Percentiles rank a stretch among this genome's conserved stretches.
phyloP scores from a whole-genome alignment of 2,888 invertebrate genomes.

The Tetragonisca angustula region DNA sequence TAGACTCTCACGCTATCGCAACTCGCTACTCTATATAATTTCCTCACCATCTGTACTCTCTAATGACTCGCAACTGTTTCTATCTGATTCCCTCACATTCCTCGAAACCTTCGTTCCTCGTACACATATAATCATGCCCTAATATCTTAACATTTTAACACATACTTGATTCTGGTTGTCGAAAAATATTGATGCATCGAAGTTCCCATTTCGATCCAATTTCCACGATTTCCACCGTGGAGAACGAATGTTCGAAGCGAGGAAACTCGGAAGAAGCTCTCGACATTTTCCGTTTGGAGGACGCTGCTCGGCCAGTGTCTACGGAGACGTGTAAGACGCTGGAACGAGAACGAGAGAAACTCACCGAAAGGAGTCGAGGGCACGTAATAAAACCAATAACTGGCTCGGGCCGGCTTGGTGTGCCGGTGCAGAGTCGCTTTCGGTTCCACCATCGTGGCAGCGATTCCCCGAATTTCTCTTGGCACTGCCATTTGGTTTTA shows the following conservation, averaged over 20 bases:
- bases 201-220: too few species aligned
- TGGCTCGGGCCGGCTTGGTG: constrained; percentile 20
- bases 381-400: constrained; percentile 49
- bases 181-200: too few species aligned
- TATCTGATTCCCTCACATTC: too few species aligned
- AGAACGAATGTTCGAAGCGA: background rate
- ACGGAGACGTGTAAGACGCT: background rate
- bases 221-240: background rate
- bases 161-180: too few species aligned
- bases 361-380: constrained; percentile 26
- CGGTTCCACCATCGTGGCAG: constrained; percentile 35
- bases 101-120: too few species aligned
- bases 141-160: too few species aligned
- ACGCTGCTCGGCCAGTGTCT: background rate
- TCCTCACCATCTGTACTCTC: too few species aligned
- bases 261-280: background rate
- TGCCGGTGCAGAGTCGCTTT: constrained; percentile 30
- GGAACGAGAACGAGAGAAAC: constrained; percentile 31
- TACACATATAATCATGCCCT: too few species aligned
- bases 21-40: too few species aligned
- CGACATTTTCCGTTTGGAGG: background rate
- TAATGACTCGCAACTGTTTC: too few species aligned
- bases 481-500: constrained; percentile 63
- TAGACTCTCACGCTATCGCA: too few species aligned
- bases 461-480: constrained; percentile 61